phyloP scores from a whole-genome alignment of 2,113 vertebrate species.

The Leucoraja erinaceus region DNA sequence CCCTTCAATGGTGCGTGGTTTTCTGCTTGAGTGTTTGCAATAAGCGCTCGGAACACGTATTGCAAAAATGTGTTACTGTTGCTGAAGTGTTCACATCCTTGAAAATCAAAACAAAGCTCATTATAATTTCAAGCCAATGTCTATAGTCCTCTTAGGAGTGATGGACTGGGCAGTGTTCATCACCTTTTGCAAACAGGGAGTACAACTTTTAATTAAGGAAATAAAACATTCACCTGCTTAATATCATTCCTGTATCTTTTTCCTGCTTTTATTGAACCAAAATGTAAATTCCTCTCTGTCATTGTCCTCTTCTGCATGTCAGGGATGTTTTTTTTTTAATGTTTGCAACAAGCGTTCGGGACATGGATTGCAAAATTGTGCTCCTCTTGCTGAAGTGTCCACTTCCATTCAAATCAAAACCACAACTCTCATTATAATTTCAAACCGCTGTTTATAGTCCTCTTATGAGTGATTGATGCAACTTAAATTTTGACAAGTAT shows the following conservation, averaged over 20 bases:
- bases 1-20: too few relatives aligned
- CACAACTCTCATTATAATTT: not conserved
- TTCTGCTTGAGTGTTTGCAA: too few relatives aligned
- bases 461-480: not conserved
- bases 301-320: not conserved
- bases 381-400: not conserved
- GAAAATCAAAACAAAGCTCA: too few relatives aligned
- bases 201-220: not conserved
- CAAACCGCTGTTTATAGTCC: not conserved
- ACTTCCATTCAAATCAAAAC: too few relatives aligned
- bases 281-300: not conserved
- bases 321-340: not conserved
- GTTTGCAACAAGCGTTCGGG: not conserved
- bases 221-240: not conserved
- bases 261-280: not conserved
- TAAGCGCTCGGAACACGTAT: too few relatives aligned
- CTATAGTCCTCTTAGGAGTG: too few relatives aligned
- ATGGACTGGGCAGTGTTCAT: too few relatives aligned
- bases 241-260: not conserved
- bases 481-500: not conserved
- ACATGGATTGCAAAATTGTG: not conserved
- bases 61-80: too few relatives aligned
- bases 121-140: too few relatives aligned
- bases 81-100: too few relatives aligned
- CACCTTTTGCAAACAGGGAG: not conserved